Percentiles rank a stretch among this genome's conserved stretches.
phyloP scores from a whole-genome alignment of 1,140 invertebrate species.

The Elymnias hypermnestra region DNA sequence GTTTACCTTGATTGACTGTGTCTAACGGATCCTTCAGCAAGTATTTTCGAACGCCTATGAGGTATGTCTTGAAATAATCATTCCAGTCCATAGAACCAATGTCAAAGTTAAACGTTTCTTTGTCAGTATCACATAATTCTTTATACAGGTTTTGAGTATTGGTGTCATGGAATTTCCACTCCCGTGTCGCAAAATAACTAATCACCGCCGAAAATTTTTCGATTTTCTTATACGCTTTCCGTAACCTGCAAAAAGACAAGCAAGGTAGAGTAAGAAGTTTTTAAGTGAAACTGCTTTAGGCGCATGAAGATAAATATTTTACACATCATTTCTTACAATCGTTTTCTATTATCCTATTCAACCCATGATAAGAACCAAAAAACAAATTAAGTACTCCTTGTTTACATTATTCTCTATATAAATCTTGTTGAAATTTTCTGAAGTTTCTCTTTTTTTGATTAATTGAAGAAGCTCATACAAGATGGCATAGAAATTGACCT shows the following conservation, averaged over 20 bases:
- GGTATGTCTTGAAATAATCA: constrained; percentile 77
- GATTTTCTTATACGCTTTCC: constrained; percentile 84
- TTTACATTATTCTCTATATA: no score
- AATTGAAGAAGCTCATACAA: no score
- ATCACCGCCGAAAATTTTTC: constrained; percentile 82
- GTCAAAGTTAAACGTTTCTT: constrained; percentile 42
- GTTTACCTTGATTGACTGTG: constrained; percentile 50
- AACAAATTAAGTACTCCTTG: no score
- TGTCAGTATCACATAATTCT: constrained; percentile 75
- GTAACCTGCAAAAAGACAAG: constrained; percentile 75
- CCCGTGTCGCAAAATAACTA: constrained; percentile 82
- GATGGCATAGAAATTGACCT: no score
- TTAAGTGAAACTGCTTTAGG: no score
- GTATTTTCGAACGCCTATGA: constrained; percentile 77
- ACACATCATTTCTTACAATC: no score
- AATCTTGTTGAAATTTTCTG: no score
- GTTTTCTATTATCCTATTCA: no score
- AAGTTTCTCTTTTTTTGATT: no score
- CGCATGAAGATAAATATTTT: no score
- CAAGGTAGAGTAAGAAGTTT: not conserved
- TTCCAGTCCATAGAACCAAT: constrained; percentile 77
- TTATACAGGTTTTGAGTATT: constrained; percentile 76
- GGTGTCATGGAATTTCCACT: constrained; percentile 84
- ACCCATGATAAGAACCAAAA: no score
- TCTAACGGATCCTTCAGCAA: constrained; percentile 79